Percentiles rank a stretch among this genome's conserved stretches.
Conservation (phyloP, 2,113 vertebrate genomes). For the Typhlomys cinereus region DNA sequence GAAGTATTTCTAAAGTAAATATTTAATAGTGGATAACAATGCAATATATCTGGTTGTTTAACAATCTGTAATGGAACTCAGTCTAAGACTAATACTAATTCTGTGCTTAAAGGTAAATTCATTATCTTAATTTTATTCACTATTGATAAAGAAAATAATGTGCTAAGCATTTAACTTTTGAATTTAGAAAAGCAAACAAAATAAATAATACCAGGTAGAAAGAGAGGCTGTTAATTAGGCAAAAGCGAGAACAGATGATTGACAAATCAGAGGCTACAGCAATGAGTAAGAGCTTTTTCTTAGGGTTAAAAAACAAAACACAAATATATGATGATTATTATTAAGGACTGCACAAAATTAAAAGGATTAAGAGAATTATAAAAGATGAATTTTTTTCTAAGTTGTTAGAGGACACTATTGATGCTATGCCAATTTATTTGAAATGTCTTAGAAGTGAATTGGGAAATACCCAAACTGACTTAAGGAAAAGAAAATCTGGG, state of each 20-base stretch:
- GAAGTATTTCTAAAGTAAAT: constrained; percentile 34
- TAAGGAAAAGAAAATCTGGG: constrained; percentile 40
- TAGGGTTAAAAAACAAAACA: constrained; percentile 26
- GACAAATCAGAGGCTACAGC: not conserved
- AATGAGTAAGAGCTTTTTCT: constrained; percentile 28
- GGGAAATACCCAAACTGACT: not conserved
- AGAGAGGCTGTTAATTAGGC: not conserved
- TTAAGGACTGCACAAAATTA: constrained; percentile 15
- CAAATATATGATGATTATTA: not conserved
- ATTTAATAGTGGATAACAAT: constrained; percentile 15
- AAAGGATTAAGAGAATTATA: not conserved
- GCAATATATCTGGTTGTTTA: constrained; percentile 6
- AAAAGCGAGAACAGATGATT: not conserved
- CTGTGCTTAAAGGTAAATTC: constrained; percentile 11
- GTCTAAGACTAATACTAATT: constrained; percentile 18
- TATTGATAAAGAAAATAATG: not conserved
- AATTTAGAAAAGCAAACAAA: constrained; percentile 35
- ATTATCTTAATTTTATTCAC: constrained; percentile 5
- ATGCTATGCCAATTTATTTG: not conserved
- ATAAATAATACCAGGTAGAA: constrained; percentile 9
- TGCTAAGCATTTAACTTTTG: not conserved
- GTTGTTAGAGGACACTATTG: not conserved
- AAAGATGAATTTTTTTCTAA: not conserved
- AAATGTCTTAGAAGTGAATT: constrained; percentile 54
- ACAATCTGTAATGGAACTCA: constrained; percentile 25